These are phyloP conservation scores for Patiria pectinifera DNA, from an alignment of 53 echinoderm and acorn worm genomes.

Conservation along the genomic window DNA sequence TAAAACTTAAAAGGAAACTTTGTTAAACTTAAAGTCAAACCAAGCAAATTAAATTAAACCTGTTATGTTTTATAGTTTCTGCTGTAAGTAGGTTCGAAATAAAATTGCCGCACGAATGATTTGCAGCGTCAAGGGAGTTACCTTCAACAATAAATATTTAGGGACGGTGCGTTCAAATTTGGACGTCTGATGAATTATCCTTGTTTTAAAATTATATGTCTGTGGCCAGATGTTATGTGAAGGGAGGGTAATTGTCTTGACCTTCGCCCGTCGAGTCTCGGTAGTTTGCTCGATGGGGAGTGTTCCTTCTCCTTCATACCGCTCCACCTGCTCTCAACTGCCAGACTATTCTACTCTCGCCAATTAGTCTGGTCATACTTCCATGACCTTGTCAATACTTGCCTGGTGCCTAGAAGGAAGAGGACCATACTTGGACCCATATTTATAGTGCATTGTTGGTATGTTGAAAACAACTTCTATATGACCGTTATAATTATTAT, in stretches of 20 bases:
- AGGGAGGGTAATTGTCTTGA: slow-evolving; percentile 18
- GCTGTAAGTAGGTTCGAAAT: no score
- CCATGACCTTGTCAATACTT: not conserved
- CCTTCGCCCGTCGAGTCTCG: slow-evolving; percentile 28
- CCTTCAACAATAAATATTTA: not conserved
- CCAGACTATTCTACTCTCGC: not conserved
- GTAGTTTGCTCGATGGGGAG: not conserved
- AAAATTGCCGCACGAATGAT: no score
- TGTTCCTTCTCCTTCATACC: not conserved
- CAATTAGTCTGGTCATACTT: not conserved
- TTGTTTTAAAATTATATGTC: slow-evolving; percentile 41
- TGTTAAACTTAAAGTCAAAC: no score
- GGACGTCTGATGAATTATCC: not conserved
- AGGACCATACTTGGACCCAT: not conserved
- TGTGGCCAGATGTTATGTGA: slow-evolving; percentile 33
- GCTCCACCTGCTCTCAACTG: slow-evolving; percentile 16
- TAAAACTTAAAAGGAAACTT: no score
- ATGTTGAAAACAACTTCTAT: not conserved
- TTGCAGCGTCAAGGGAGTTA: no score
- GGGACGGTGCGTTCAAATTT: not conserved
- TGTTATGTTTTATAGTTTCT: no score
- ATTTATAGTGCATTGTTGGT: not conserved
- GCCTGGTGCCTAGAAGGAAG: not conserved
- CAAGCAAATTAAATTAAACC: no score
- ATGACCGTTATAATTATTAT: no score